These are phyloP conservation scores for Thera britannica DNA, from an alignment of 2,888 invertebrate genomes.

Conservation along the genomic window DNA sequence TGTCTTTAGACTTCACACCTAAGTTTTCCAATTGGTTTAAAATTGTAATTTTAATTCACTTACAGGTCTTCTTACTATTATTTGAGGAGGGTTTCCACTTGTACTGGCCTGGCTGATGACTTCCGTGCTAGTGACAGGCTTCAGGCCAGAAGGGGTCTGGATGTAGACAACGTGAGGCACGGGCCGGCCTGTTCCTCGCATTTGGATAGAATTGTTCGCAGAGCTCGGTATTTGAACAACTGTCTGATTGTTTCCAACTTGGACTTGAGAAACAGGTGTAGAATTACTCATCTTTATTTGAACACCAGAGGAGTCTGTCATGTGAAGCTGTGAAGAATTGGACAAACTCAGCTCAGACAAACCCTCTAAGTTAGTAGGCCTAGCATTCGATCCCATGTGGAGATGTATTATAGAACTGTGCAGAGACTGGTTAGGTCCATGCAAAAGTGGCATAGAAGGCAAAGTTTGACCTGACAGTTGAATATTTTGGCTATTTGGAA, in stretches of 20 bases:
- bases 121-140: constrained; percentile 76
- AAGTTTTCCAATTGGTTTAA: constrained; percentile 28
- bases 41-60: constrained; percentile 60
- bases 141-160: constrained; percentile 82
- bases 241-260: constrained; percentile 65
- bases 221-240: constrained; percentile 75
- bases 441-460: constrained; percentile 76
- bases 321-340: constrained; percentile 67
- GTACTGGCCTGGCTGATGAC: constrained; percentile 79
- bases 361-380: constrained; percentile 66
- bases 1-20: constrained; percentile 1
- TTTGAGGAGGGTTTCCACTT: constrained; percentile 80
- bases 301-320: constrained; percentile 64
- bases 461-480: constrained; percentile 66
- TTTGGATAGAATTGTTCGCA: constrained; percentile 70
- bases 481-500: constrained; percentile 70
- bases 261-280: constrained; percentile 68
- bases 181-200: constrained; percentile 66
- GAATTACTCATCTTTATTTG: constrained; percentile 71
- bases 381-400: constrained; percentile 75
- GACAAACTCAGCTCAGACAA: constrained; percentile 66
- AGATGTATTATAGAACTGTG: constrained; percentile 78
- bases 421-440: constrained; percentile 65
- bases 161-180: constrained; percentile 86
- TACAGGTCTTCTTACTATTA: constrained; percentile 81